Base-by-base conservation (phyloP, 2,113 vertebrate genomes). In the Tonatia bakeri region DNA sequence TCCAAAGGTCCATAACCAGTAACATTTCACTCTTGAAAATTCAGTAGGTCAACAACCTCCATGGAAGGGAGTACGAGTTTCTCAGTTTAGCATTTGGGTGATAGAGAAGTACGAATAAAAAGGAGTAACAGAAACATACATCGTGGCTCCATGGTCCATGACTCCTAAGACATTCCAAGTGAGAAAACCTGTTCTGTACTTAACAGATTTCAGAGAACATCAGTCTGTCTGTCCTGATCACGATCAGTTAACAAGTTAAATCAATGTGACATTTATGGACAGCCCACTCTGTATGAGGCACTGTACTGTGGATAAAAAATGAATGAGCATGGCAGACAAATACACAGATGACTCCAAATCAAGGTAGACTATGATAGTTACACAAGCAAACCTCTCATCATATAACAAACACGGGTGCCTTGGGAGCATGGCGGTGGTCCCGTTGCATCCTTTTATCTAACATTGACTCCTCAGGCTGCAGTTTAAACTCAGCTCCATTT, bases 11-110 rank as follows among this genome's bases (percentile, higher is more conserved):
- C 12, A 31, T 10, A 88, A 94, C n/a, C 43, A 76, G 14, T 93
- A 24, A n/a, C 43, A 95, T 84, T 38, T 95, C 28, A 31, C 79
- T 94, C 59, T 81, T 85, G 47, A 90, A 94, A 81, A 70, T 75
- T 22, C 36, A 87, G 20, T 65, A 67, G 50, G 72, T 79, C 72
- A 40, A 0, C 43, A 67, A 17, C 11, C 54, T 91, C 72, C 8
- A 22, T 22, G n/a, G 65, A 52, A 76, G 65, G 36, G 20, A 85
- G 12, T 20, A 2, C 20, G 40, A 52, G 38, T 36, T 81, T 84
- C 94, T 81, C 45, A 28, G 36, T 90, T 76, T 45, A 77, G 67
- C 88, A 38, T 61, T 77, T 95, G 67, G 70, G 80, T 54, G 75
- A 67, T 8, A 72, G 1, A 2, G 54, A 16, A 17, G 40, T 65